These are phyloP conservation scores for Sylvicapra grimmia DNA, from an alignment of 2,113 vertebrate species.

Conservation along the genomic window DNA sequence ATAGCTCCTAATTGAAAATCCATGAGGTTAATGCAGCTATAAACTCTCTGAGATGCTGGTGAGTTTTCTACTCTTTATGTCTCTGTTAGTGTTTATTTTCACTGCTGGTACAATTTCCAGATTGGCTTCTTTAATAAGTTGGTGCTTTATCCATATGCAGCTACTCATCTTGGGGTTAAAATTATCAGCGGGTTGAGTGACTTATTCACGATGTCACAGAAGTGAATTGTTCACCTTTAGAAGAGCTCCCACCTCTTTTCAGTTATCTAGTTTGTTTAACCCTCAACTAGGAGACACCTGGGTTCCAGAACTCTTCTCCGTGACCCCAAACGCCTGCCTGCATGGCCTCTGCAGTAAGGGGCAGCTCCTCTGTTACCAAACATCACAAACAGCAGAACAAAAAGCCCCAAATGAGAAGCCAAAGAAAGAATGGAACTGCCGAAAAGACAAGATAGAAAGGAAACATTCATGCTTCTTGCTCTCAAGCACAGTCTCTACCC, in stretches of 20 bases:
- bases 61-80: too few relatives aligned
- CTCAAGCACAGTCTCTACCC: not conserved
- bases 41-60: not conserved
- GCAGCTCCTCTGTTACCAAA: not conserved
- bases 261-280: not conserved
- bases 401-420: not conserved
- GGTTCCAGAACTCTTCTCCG: not conserved
- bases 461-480: fast-evolving
- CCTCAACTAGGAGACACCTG: not conserved
- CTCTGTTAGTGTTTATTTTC: not conserved
- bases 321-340: not conserved
- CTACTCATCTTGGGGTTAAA: not conserved
- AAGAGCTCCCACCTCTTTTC: not conserved
- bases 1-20: not conserved
- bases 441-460: not conserved
- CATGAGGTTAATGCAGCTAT: not conserved
- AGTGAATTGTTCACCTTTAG: not conserved
- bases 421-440: not conserved
- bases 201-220: not conserved
- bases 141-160: not conserved
- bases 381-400: not conserved
- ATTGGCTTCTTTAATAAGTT: fast-evolving
- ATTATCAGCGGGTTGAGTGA: not conserved
- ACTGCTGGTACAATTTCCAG: not conserved
- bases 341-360: not conserved